Evolutionary conservation across 2,888 invertebrate species (phyloP).

Genomic region (Embidobia sp.): DNA sequence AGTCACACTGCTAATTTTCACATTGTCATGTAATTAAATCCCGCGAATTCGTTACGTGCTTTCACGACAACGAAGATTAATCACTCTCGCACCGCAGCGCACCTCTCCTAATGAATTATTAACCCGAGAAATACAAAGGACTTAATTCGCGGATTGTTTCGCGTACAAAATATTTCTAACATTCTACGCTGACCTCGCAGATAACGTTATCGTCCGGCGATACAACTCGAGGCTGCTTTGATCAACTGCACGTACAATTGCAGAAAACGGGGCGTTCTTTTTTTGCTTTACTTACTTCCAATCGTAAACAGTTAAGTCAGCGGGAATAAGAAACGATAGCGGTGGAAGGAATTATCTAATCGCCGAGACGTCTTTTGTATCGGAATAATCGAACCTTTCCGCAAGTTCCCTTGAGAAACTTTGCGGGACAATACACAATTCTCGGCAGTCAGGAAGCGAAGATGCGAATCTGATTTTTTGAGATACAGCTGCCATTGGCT

Average conservation of each 20-base stretch:
- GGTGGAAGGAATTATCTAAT: conserved; percentile 31
- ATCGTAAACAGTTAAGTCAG: conserved; percentile 23
- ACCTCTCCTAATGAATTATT: conserved; percentile 36
- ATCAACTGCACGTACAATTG: conserved; percentile 14
- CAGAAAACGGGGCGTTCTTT: background rate
- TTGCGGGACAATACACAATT: too few relatives aligned
- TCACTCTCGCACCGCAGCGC: conserved; percentile 17
- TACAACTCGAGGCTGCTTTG: background rate
- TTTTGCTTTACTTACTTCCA: background rate
- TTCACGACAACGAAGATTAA: conserved; percentile 46
- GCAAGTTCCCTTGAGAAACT: too few relatives aligned
- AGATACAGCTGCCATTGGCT: too few relatives aligned
- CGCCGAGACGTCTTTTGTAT: conserved; percentile 21
- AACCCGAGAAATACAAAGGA: conserved; percentile 13
- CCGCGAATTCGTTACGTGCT: conserved; percentile 42
- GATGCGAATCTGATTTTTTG: too few relatives aligned
- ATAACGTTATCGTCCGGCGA: background rate
- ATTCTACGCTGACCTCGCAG: background rate
- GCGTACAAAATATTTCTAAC: conserved; percentile 8
- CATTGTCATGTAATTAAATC: conserved; percentile 58
- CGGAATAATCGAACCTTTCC: conserved; percentile 18
- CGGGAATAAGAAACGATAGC: conserved; percentile 16
- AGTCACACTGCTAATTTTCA: conserved; percentile 53
- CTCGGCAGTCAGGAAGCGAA: too few relatives aligned
- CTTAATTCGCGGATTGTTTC: conserved; percentile 4